phyloP scores from a whole-genome alignment of 1,140 invertebrate genomes.

The Phymorhynchus buccinoides region DNA sequence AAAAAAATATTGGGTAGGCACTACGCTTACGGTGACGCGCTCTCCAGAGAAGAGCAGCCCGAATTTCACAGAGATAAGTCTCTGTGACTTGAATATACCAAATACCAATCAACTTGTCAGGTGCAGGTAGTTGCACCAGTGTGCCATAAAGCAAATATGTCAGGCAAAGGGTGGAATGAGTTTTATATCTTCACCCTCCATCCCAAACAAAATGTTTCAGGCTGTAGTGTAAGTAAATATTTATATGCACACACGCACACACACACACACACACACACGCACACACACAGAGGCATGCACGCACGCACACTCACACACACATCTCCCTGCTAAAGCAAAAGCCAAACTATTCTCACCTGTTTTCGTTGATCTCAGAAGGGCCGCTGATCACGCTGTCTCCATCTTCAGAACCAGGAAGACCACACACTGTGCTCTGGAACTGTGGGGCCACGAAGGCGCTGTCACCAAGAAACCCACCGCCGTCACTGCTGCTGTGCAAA shows the following conservation, averaged over 20 bases:
- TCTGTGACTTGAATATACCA: too few species aligned
- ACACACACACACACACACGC: not conserved
- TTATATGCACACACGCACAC: not conserved
- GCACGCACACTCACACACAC: not conserved
- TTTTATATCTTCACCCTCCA: too few species aligned
- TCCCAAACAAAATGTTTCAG: too few species aligned
- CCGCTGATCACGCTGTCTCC: constrained; percentile 56
- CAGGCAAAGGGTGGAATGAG: too few species aligned
- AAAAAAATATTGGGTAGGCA: too few species aligned
- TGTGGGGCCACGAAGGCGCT: not conserved
- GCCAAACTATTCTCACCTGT: constrained; percentile 36
- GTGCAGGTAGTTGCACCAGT: too few species aligned
- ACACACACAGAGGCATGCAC: not conserved
- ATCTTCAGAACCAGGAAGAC: constrained; percentile 49
- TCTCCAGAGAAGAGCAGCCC: too few species aligned
- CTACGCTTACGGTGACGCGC: too few species aligned
- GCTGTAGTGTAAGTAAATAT: too few species aligned
- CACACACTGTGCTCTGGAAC: not conserved
- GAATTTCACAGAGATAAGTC: too few species aligned
- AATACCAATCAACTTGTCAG: too few species aligned
- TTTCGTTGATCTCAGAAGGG: constrained; percentile 57
- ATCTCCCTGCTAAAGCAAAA: not conserved
- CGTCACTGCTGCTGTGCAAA: not conserved
- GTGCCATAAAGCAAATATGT: too few species aligned
- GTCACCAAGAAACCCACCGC: not conserved